These are phyloP conservation scores for Zaprionus gabonicus DNA, from an alignment of 1,140 invertebrate species.

Conservation along the genomic window DNA sequence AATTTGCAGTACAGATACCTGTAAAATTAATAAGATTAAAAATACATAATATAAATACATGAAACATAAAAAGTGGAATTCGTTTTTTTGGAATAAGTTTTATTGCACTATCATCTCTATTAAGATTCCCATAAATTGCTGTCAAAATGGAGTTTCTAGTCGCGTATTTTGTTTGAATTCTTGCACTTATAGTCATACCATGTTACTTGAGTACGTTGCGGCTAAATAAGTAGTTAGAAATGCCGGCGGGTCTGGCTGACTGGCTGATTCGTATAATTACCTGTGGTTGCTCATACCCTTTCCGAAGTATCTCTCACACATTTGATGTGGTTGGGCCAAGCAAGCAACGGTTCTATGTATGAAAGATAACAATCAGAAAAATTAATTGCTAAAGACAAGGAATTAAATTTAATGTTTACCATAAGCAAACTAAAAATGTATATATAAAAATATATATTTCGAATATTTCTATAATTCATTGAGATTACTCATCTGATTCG, in stretches of 20 bases:
- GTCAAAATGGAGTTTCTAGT: conserved; percentile 2
- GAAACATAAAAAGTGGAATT: too few relatives aligned
- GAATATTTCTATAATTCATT: too few relatives aligned
- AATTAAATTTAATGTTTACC: too few relatives aligned
- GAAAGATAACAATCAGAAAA: too few relatives aligned
- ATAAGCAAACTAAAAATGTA: too few relatives aligned
- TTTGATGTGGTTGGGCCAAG: background rate
- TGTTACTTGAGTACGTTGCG: background rate
- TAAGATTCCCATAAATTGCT: background rate
- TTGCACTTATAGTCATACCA: background rate
- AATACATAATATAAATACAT: background rate
- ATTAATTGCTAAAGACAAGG: too few relatives aligned
- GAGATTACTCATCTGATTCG: too few relatives aligned
- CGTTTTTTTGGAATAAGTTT: background rate
- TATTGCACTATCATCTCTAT: background rate
- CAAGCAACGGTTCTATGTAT: too few relatives aligned
- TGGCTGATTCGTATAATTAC: conserved; percentile 8
- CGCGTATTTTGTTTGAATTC: background rate
- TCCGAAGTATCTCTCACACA: background rate
- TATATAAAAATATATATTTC: too few relatives aligned
- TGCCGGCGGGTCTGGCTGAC: conserved; percentile 9
- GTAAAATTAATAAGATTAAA: too few relatives aligned
- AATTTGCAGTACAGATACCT: background rate
- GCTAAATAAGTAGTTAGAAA: background rate
- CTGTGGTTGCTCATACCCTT: background rate